Conservation (phyloP, 2,113 vertebrate species). For the Callorhinus ursinus region DNA sequence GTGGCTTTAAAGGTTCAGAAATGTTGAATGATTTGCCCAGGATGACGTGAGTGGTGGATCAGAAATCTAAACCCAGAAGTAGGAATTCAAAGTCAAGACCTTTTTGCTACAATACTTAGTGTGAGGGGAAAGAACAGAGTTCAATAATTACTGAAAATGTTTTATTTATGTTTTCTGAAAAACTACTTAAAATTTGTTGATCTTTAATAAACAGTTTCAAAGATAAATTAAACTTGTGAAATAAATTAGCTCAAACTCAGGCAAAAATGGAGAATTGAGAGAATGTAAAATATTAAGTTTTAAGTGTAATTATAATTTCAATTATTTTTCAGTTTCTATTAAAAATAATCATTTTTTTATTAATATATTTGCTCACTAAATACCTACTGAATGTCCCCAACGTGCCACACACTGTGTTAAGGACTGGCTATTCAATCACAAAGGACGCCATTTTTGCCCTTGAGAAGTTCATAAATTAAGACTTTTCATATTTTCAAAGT, state of each 20-base stretch:
- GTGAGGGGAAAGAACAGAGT: background rate
- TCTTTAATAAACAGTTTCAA: slow-evolving; percentile 50
- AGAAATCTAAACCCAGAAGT: background rate
- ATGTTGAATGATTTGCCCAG: background rate
- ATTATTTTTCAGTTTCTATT: background rate
- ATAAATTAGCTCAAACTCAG: slow-evolving; percentile 30
- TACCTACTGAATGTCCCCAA: background rate
- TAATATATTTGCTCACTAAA: background rate
- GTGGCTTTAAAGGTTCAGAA: background rate
- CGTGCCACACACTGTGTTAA: background rate
- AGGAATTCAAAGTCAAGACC: background rate
- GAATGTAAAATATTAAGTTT: slow-evolving; percentile 26
- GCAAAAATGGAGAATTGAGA: background rate
- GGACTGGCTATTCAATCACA: background rate
- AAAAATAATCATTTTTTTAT: background rate
- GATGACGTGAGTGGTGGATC: background rate
- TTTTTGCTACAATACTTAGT: background rate
- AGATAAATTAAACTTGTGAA: background rate
- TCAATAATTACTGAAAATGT: background rate
- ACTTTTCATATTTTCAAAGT: slow-evolving; percentile 18
- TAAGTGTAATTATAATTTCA: slow-evolving; percentile 1
- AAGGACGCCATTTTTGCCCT: slow-evolving; percentile 9
- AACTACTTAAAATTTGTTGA: slow-evolving; percentile 46
- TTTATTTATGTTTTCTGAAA: background rate
- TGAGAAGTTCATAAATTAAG: slow-evolving; percentile 5